Evolutionary conservation across 1,140 invertebrate genomes (phyloP).

Genomic region (Leptoteleia sp.): DNA sequence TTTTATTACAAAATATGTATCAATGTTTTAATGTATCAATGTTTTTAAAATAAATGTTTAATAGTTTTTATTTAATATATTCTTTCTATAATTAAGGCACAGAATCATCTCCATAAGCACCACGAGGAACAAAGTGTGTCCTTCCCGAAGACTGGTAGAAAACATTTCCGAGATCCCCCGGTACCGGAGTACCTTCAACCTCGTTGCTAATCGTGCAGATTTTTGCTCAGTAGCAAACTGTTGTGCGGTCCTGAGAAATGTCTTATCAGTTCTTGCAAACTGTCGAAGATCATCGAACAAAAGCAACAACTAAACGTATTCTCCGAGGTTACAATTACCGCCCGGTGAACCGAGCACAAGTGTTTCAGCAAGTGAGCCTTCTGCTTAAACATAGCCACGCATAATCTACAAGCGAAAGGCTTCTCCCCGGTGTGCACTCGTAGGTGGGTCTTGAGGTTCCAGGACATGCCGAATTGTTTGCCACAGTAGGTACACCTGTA

Average conservation of each 20-base stretch:
- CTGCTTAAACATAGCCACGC: conserved; percentile 94
- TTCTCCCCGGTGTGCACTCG: conserved; percentile 93
- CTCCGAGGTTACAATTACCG: conserved; percentile 88
- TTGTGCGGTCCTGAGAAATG: conserved; percentile 93
- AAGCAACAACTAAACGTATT: conserved; percentile 91
- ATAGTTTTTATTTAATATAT: too few relatives aligned
- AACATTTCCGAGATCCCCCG: conserved; percentile 43
- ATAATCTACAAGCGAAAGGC: conserved; percentile 91
- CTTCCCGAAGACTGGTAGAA: too few relatives aligned
- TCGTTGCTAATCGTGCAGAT: conserved; percentile 85
- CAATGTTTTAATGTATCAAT: too few relatives aligned
- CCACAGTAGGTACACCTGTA: conserved; percentile 93
- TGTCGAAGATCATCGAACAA: conserved; percentile 91
- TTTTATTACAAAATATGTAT: too few relatives aligned
- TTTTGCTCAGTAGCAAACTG: conserved; percentile 91
- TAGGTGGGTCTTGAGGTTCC: conserved; percentile 93
- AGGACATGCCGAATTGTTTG: conserved; percentile 94
- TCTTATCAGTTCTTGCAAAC: conserved; percentile 90
- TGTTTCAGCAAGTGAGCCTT: conserved; percentile 93
- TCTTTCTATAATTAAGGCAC: neutral
- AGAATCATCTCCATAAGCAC: conserved; percentile 28
- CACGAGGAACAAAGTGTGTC: neutral
- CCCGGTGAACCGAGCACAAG: conserved; percentile 91
- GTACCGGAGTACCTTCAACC: conserved; percentile 70
- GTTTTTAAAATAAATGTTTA: too few relatives aligned